Conservation (phyloP, 1,140 invertebrate genomes). For the Pachypsylla venusta region DNA sequence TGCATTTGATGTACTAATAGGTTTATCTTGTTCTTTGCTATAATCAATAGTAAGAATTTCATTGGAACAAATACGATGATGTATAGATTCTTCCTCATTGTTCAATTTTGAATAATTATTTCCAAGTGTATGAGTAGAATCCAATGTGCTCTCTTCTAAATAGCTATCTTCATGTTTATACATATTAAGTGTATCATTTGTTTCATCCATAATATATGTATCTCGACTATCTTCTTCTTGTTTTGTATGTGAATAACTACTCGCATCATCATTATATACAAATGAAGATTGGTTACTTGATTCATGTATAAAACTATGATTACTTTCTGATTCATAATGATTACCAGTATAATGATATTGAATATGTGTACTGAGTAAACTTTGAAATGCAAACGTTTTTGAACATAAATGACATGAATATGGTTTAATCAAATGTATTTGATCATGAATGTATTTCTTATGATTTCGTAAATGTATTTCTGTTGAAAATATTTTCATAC, state of each 20-base stretch:
- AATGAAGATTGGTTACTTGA: background rate
- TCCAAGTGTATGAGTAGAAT: too few species aligned
- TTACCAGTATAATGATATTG: background rate
- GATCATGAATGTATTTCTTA: slow-evolving; percentile 1
- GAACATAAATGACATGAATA: slow-evolving; percentile 1
- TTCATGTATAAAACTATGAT: background rate
- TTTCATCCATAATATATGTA: slow-evolving; percentile 2
- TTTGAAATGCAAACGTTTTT: slow-evolving; percentile 1
- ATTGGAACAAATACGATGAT: too few species aligned
- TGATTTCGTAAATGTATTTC: slow-evolving; percentile 6
- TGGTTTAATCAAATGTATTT: background rate
- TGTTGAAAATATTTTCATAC: slow-evolving; percentile 3
- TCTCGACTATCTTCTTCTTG: background rate
- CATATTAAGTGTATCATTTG: too few species aligned
- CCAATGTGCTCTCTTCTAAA: too few species aligned
- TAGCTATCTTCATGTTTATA: too few species aligned
- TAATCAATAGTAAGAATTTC: too few species aligned
- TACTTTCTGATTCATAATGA: background rate
- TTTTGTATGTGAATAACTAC: background rate
- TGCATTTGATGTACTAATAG: slow-evolving; percentile 1
- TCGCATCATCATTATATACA: slow-evolving; percentile 4
- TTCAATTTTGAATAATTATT: too few species aligned
- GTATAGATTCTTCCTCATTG: too few species aligned
- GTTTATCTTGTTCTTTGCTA: background rate
- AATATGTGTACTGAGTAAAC: background rate